A percentile compares a stretch with the other conserved stretches of the same genome.
Evolutionary conservation across 1,140 invertebrate species (phyloP).

Genomic region (Ceratina australensis): DNA sequence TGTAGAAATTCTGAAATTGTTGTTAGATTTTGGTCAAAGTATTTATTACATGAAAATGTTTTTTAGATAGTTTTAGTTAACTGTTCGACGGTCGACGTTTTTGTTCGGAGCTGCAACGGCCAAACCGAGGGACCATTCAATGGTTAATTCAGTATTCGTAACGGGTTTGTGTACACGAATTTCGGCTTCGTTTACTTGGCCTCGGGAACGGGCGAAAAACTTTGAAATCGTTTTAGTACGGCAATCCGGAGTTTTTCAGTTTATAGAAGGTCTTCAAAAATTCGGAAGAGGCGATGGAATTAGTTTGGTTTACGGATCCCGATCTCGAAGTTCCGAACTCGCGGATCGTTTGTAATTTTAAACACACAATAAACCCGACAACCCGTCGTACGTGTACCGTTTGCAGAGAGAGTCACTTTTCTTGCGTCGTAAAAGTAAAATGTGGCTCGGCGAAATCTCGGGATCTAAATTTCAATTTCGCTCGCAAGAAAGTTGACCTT

Average conservation of each 20-base stretch:
- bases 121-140: not conserved
- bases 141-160: slow-evolving; percentile 5
- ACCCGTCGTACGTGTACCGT: not conserved
- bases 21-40: too few species aligned
- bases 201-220: not conserved
- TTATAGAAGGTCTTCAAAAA: not conserved
- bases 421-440: not conserved
- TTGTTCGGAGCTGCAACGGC: not conserved
- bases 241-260: not conserved
- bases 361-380: not conserved
- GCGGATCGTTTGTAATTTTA: not conserved
- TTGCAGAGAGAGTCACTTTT: slow-evolving; percentile 1
- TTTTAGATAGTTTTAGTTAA: too few species aligned
- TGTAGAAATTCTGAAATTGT: too few species aligned
- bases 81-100: slow-evolving; percentile 27
- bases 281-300: too few species aligned
- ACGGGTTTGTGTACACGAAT: not conserved
- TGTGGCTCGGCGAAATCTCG: not conserved
- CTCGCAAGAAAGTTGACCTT: slow-evolving; percentile 2
- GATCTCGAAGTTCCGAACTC: not conserved
- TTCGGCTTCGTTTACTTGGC: not conserved
- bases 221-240: not conserved
- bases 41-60: too few species aligned
- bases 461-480: slow-evolving; percentile 8
- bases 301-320: not conserved